phyloP scores from a whole-genome alignment of 2,797 vertebrate genomes.

The Sebastes jordani region DNA sequence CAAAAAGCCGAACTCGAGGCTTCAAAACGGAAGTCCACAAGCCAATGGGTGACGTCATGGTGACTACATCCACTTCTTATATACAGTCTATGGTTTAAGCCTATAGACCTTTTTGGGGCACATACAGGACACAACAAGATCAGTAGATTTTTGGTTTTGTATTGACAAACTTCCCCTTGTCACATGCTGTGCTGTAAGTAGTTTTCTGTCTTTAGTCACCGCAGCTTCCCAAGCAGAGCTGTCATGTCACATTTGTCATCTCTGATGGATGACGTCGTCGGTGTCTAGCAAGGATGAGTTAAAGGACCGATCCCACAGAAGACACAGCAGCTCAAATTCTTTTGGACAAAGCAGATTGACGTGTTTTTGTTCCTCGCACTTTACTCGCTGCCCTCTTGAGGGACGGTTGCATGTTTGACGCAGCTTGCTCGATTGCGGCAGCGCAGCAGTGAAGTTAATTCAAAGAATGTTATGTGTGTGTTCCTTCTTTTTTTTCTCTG shows the following conservation, averaged over 20 bases:
- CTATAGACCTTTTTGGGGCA: background rate
- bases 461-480: constrained; percentile 40
- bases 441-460: constrained; percentile 66
- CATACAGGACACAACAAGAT: constrained; percentile 2
- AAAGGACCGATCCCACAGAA: constrained; percentile 57
- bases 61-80: too few relatives aligned
- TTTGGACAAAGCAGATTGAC: constrained; percentile 73
- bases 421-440: constrained; percentile 49
- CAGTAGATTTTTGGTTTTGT: background rate
- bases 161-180: constrained; percentile 41
- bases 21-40: too few relatives aligned
- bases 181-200: constrained; percentile 44
- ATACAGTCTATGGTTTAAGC: too few relatives aligned
- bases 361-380: constrained; percentile 73
- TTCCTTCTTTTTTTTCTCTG: constrained; percentile 39
- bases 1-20: too few relatives aligned
- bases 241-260: constrained; percentile 76
- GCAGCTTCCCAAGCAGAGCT: constrained; percentile 56
- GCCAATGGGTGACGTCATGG: too few relatives aligned
- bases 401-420: constrained; percentile 59
- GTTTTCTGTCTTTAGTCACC: constrained; percentile 39
- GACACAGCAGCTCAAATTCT: constrained; percentile 56
- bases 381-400: constrained; percentile 59
- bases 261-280: constrained; percentile 66
- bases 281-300: constrained; percentile 62